phyloP scores from a whole-genome alignment of 2,888 invertebrate species.

The Spodoptera exigua region DNA sequence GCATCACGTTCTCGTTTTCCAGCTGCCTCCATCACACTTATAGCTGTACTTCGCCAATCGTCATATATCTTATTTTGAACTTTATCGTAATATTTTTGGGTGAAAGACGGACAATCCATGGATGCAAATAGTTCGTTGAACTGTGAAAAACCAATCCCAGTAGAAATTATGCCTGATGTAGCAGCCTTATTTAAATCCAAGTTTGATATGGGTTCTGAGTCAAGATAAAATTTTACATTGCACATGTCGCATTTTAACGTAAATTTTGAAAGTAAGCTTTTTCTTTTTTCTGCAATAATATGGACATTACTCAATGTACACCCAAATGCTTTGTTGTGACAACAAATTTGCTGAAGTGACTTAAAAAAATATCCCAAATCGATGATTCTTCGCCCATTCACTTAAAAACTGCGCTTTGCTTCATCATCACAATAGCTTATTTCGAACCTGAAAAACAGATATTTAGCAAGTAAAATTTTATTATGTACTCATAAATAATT shows the following conservation, averaged over 20 bases:
- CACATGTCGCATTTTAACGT: background rate
- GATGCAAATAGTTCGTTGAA: background rate
- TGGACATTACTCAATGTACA: conserved; percentile 5
- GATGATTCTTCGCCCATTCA: background rate
- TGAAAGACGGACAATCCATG: conserved; percentile 1
- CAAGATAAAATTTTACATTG: background rate
- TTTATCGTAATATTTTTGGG: background rate
- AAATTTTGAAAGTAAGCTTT: conserved; percentile 1
- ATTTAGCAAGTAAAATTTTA: too few relatives aligned
- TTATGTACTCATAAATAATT: too few relatives aligned
- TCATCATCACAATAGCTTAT: background rate
- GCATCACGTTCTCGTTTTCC: background rate
- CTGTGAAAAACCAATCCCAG: background rate
- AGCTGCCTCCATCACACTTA: conserved; percentile 2
- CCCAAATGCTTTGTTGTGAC: conserved; percentile 1
- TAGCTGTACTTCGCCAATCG: background rate
- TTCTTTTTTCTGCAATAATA: conserved; percentile 2
- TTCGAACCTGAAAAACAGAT: background rate
- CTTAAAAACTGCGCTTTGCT: background rate
- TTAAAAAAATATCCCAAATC: background rate
- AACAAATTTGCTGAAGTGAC: background rate
- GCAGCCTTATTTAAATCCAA: conserved; percentile 3
- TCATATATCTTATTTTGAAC: conserved; percentile 1
- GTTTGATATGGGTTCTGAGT: background rate
- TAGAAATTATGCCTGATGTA: background rate